These are phyloP conservation scores for Penelope pileata DNA, from an alignment of 2,113 vertebrate genomes.

Conservation along the genomic window DNA sequence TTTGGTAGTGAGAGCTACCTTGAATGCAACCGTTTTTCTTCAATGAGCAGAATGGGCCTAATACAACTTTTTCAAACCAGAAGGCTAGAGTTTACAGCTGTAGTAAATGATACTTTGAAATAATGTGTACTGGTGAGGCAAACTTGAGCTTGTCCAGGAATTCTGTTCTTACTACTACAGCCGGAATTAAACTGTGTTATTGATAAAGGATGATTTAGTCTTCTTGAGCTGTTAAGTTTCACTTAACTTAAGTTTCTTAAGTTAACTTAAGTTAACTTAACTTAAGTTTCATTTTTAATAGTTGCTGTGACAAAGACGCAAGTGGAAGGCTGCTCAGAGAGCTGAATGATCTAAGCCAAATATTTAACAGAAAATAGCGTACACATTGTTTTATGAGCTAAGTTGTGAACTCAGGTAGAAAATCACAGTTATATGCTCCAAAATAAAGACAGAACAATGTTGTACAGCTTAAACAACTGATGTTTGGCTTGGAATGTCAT, in stretches of 20 bases:
- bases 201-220: slow-evolving; percentile 17
- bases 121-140: slow-evolving; percentile 3
- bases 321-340: background rate
- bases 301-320: background rate
- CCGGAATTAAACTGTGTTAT: slow-evolving; percentile 8
- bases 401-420: background rate
- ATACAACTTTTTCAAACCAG: slow-evolving; percentile 33
- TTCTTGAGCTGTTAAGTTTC: background rate
- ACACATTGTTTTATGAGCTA: background rate
- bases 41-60: slow-evolving; percentile 27
- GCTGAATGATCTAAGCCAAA: background rate
- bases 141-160: slow-evolving; percentile 31
- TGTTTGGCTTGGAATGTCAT: background rate
- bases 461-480: background rate
- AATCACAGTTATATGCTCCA: background rate
- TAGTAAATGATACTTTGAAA: slow-evolving; percentile 59
- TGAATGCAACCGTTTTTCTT: background rate
- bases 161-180: background rate
- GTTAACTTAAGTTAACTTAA: too few species aligned
- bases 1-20: background rate
- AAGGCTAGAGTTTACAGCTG: slow-evolving; percentile 44
- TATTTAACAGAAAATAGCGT: background rate
- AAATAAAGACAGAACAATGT: background rate
- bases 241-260: too few species aligned
- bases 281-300: slow-evolving; percentile 28